A percentile compares a stretch with the other conserved stretches of the same genome.
Conservation (phyloP, 2,113 vertebrate species). For the Hyperoodon ampullatus region DNA sequence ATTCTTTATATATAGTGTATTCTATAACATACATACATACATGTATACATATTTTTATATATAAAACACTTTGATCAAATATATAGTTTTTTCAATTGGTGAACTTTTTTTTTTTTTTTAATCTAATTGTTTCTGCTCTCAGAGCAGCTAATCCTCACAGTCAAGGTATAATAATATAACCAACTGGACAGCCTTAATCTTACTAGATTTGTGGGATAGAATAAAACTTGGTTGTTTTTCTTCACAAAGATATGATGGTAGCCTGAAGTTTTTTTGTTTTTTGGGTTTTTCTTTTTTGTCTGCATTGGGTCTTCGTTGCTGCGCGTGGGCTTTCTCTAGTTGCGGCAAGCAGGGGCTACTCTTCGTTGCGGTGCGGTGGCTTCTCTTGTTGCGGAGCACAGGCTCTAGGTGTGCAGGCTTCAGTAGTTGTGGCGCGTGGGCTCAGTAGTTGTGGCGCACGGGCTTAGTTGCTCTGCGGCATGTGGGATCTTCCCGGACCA, state of each 20-base stretch:
- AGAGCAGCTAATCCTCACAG: neutral
- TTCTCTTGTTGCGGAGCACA: too few relatives aligned
- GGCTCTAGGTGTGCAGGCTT: too few relatives aligned
- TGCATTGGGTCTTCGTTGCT: too few relatives aligned
- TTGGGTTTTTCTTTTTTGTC: too few relatives aligned
- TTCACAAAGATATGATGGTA: conserved; percentile 14
- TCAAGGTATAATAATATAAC: neutral
- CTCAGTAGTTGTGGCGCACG: too few relatives aligned
- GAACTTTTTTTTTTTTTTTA: neutral
- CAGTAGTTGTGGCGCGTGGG: too few relatives aligned
- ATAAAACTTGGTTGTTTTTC: conserved; percentile 39
- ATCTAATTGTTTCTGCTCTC: neutral
- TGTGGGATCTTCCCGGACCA: too few relatives aligned
- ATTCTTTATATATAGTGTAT: neutral
- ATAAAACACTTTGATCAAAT: neutral
- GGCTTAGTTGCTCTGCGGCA: too few relatives aligned
- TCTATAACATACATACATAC: neutral
- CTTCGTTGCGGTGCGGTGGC: too few relatives aligned
- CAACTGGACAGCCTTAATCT: conserved; percentile 21
- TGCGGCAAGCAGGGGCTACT: too few relatives aligned
- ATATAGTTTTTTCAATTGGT: neutral
- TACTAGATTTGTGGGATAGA: neutral
- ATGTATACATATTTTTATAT: neutral
- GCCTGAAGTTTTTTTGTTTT: conserved; percentile 7
- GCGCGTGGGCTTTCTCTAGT: too few relatives aligned